Evolutionary conservation across 30 jellyfish, hydroid and myxozoan genomes (phyloP), one percentile per base, ranked within the genome.

Genomic region (Rhopilema esculentum): DNA sequence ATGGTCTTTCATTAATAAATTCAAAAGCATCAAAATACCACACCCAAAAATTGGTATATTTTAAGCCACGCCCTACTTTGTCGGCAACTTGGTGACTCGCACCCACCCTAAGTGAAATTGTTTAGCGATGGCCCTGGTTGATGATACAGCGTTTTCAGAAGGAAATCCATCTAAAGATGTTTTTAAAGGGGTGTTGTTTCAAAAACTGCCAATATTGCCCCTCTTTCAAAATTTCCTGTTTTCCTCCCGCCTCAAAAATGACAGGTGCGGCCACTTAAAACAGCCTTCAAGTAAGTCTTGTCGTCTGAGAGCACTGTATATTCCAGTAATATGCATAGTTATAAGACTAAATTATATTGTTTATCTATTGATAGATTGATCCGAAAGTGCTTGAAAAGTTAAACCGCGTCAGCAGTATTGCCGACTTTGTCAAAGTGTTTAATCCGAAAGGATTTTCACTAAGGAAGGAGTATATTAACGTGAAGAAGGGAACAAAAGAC

Each of bases 391-490:
- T 73, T 6, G 64, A 73, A 18, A 32, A 40, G 84, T 23, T 73
- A 31, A 40, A 24, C 69, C 27, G 48, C 0, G 84, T 73, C 48
- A 73, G 16, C 16, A 66, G 51, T 33, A 2, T 73, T 0, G 33
- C 22, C 22, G 84, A 73, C 51, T 15, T 73, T 40, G 69, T 73
- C 21, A 31, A 21, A 23, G 40, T 2, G 48, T 73, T 73, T 18
- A 73, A 73, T 1, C 84, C 84, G 23, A 73, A 73, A 18, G 84
- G 84, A 8, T 73, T 4, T 40, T 8, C 69, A 4, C 7, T 73
- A 22, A 73, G 21, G 48, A 73, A 30, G 25, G 70, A 40, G 66
- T 2, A 6, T 40, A 12, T 40, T 12, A 40, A 2, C 57, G 57
- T 40, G 12, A 6, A 6, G 12, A 6, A 6, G 57, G 57, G 12